phyloP scores from a whole-genome alignment of 2,797 vertebrate genomes.

The Mormyrops boulengeri region DNA sequence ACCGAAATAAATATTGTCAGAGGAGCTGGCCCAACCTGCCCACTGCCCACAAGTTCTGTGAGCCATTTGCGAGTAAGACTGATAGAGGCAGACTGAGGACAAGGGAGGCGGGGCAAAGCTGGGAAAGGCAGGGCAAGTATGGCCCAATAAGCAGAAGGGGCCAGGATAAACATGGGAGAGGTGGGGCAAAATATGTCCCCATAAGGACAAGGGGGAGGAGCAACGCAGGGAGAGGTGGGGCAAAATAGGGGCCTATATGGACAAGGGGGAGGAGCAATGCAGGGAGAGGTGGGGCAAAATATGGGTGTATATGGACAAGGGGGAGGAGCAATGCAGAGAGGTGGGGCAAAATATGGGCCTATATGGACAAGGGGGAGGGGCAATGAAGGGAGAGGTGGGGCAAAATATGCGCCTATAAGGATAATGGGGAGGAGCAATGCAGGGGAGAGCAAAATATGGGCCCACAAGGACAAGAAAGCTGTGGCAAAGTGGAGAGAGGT shows the following conservation, averaged over 20 bases:
- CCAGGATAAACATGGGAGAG: neutral
- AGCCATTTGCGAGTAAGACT: neutral
- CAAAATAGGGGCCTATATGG: no score
- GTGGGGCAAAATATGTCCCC: neutral
- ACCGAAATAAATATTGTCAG: conserved; percentile 15
- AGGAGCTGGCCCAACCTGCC: neutral
- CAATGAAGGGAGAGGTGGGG: neutral
- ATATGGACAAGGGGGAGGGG: neutral
- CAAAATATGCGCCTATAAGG: no score
- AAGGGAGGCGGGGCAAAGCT: neutral
- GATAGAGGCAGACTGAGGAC: neutral
- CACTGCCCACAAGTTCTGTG: neutral
- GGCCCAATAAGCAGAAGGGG: neutral
- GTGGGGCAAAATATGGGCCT: no score
- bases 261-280: neutral
- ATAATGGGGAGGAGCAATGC: no score
- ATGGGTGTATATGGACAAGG: no score
- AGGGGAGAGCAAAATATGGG: neutral
- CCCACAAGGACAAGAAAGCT: no score
- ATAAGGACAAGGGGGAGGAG: no score
- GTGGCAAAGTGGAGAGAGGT: neutral
- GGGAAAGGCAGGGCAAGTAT: neutral
- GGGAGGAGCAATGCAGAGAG: no score
- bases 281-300: no score
- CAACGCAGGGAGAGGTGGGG: no score